Conservation (phyloP, 2,113 vertebrate species). For the Nibea coibor region DNA sequence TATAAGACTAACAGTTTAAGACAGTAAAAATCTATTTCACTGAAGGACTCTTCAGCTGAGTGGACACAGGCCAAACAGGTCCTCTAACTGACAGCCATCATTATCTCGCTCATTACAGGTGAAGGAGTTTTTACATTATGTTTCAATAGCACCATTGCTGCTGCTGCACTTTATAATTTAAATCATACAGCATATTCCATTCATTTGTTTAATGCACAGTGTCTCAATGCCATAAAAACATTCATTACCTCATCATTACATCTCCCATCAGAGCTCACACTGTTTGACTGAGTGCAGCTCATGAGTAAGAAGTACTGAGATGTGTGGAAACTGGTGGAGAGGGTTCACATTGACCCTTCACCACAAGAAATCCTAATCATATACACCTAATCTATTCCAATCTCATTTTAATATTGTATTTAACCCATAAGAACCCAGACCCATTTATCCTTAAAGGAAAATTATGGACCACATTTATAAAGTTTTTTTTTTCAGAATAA, state of each 20-base stretch:
- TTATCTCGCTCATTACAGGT: not conserved
- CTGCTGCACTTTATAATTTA: not conserved
- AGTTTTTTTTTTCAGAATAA: too few relatives aligned
- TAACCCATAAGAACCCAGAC: too few relatives aligned
- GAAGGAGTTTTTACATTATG: not conserved
- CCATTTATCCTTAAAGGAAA: too few relatives aligned
- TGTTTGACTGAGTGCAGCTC: not conserved
- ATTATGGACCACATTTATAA: too few relatives aligned
- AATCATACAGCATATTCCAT: not conserved
- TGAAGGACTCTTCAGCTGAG: not conserved
- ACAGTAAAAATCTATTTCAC: slow-evolving; percentile 2
- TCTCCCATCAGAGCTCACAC: not conserved
- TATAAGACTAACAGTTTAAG: not conserved
- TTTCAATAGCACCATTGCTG: not conserved
- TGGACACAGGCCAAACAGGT: not conserved
- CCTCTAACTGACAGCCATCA: not conserved
- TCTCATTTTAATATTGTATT: not conserved
- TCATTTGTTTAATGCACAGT: not conserved
- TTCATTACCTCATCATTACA: not conserved
- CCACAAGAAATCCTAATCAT: not conserved
- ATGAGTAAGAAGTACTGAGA: not conserved
- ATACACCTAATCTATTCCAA: not conserved
- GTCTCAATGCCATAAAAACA: not conserved
- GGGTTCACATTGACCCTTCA: not conserved
- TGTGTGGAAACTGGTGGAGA: not conserved